phyloP scores from a whole-genome alignment of 1,140 invertebrate species.

The Whitmania pigra region DNA sequence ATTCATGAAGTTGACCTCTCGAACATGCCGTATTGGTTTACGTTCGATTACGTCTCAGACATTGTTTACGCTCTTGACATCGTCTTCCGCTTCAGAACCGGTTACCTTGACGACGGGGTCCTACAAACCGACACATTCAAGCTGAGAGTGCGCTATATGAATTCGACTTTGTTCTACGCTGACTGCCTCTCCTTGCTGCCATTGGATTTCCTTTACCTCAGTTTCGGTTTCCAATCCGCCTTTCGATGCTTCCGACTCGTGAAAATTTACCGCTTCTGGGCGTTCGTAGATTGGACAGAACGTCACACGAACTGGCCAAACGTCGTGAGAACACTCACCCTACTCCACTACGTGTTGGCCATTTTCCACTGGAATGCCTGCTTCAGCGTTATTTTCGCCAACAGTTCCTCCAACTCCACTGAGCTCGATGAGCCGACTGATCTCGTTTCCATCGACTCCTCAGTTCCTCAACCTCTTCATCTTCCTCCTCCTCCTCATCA shows the following conservation, averaged over 20 bases:
- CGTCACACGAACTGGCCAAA: slow-evolving; percentile 92
- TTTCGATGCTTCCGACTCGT: slow-evolving; percentile 87
- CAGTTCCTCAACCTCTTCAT: no score
- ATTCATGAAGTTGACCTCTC: slow-evolving; percentile 67
- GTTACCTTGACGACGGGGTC: slow-evolving; percentile 76
- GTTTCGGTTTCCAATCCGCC: slow-evolving; percentile 93
- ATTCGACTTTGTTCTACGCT: slow-evolving; percentile 94
- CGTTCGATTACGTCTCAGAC: slow-evolving; percentile 88
- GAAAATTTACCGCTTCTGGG: slow-evolving; percentile 91
- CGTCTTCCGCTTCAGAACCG: slow-evolving; percentile 80
- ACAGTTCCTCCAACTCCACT: no score
- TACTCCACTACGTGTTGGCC: slow-evolving; percentile 89
- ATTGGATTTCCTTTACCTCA: slow-evolving; percentile 91
- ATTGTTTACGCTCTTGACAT: slow-evolving; percentile 91
- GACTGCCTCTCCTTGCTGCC: slow-evolving; percentile 92
- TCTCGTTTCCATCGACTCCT: not conserved
- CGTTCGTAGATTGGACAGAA: slow-evolving; percentile 88
- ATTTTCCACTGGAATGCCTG: slow-evolving; percentile 99
- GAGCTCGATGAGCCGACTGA: not conserved
- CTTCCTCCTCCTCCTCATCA: not conserved
- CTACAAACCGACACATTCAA: slow-evolving; percentile 51
- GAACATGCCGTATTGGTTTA: slow-evolving; percentile 84
- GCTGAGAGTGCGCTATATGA: slow-evolving; percentile 83
- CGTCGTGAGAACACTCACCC: slow-evolving; percentile 74
- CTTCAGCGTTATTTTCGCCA: slow-evolving; percentile 69